phyloP scores from a whole-genome alignment of 2,113 vertebrate genomes.

The Pluvialis apricaria region DNA sequence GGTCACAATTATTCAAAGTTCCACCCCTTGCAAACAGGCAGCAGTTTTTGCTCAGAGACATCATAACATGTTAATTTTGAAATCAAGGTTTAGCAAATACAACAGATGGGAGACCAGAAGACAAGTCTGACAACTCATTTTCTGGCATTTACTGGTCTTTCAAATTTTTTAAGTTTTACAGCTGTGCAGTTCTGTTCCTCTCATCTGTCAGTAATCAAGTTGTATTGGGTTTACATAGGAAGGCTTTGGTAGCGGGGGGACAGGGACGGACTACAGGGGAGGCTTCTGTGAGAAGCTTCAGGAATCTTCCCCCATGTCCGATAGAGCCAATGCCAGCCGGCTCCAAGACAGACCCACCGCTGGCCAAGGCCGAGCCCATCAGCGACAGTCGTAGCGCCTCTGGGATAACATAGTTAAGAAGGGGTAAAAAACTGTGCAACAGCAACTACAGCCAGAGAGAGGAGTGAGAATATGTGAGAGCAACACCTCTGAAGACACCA shows the following conservation, averaged over 20 bases:
- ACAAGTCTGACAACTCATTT: background rate
- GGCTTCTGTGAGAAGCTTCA: background rate
- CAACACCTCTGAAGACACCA: background rate
- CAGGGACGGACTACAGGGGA: background rate
- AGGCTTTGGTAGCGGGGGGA: background rate
- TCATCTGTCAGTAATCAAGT: background rate
- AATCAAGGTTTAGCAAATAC: slow-evolving; percentile 3
- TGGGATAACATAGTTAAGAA: background rate
- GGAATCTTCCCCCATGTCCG: background rate
- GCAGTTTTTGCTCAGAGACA: background rate
- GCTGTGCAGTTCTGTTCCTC: slow-evolving; percentile 5
- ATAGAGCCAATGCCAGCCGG: background rate
- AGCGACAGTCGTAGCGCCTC: background rate
- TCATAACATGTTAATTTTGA: background rate
- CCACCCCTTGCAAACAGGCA: background rate
- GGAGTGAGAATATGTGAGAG: background rate
- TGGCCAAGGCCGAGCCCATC: background rate
- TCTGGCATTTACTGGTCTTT: background rate
- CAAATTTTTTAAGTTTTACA: background rate
- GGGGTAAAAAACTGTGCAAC: background rate
- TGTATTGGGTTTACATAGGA: background rate
- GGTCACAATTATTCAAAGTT: background rate
- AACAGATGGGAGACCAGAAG: slow-evolving; percentile 11
- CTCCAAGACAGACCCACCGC: background rate
- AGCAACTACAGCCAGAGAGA: background rate